Conservation (phyloP, 1,140 invertebrate species). For the Wiebesia pumilae region DNA sequence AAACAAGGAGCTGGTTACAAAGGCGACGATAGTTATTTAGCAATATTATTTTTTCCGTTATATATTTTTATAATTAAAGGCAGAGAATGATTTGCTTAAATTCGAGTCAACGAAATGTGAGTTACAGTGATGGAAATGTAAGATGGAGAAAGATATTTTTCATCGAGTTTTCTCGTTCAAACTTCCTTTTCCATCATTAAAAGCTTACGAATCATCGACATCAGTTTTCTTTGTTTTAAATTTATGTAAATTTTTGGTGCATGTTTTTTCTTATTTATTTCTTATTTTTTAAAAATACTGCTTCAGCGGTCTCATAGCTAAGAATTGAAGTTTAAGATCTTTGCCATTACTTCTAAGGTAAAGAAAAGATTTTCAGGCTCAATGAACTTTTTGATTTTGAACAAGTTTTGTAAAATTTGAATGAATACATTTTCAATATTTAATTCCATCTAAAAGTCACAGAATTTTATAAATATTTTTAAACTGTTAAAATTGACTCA, state of each 20-base stretch:
- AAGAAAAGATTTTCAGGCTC: not conserved
- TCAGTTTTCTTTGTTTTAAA: too few relatives aligned
- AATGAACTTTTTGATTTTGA: not conserved
- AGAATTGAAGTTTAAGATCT: not conserved
- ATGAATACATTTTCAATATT: too few relatives aligned
- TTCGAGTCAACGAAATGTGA: too few relatives aligned
- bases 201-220: not conserved
- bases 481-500: too few relatives aligned
- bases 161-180: slow-evolving; percentile 44
- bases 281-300: slow-evolving; percentile 6
- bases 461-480: too few relatives aligned
- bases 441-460: too few relatives aligned
- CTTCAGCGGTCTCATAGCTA: not conserved
- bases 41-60: not conserved
- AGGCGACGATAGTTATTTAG: too few relatives aligned
- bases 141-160: slow-evolving; percentile 18
- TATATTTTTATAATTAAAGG: too few relatives aligned
- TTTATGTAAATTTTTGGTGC: too few relatives aligned
- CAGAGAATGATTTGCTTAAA: too few relatives aligned
- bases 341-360: not conserved
- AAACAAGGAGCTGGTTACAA: not conserved
- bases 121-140: too few relatives aligned
- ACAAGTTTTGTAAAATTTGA: not conserved
- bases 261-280: not conserved
- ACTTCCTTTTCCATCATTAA: slow-evolving; percentile 20